Percentiles rank a stretch among this genome's conserved stretches.
Evolutionary conservation across 2,888 invertebrate species (phyloP).

Genomic region (Drosophila leonis): DNA sequence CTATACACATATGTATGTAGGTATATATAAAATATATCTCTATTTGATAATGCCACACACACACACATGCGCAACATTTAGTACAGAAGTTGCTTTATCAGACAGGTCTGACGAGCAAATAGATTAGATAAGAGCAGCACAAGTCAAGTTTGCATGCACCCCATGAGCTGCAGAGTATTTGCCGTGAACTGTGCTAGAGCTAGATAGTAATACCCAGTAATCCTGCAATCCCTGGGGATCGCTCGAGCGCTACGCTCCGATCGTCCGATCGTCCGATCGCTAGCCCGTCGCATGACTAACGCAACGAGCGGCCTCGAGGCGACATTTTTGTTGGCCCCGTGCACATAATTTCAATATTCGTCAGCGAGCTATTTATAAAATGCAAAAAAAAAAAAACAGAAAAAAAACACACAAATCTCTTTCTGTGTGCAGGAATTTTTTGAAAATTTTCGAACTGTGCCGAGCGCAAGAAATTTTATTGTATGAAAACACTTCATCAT

Average conservation of each 20-base stretch:
- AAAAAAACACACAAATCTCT: constrained; percentile 53
- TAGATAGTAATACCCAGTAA: constrained; percentile 13
- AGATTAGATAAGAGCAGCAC: constrained; percentile 47
- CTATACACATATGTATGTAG: background rate
- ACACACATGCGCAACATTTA: constrained; percentile 16
- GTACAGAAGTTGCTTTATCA: constrained; percentile 40
- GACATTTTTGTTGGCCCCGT: constrained; percentile 78
- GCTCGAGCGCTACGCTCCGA: background rate
- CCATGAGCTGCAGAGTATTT: background rate
- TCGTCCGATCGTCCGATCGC: constrained; percentile 5
- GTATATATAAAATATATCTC: constrained; percentile 33
- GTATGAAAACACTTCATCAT: constrained; percentile 67
- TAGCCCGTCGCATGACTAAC: constrained; percentile 43
- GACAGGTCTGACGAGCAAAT: constrained; percentile 45
- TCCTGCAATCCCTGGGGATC: constrained; percentile 30
- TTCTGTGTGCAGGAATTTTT: constrained; percentile 72
- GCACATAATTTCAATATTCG: constrained; percentile 81
- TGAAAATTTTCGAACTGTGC: constrained; percentile 68
- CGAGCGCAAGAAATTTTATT: constrained; percentile 61
- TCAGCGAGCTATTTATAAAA: constrained; percentile 79
- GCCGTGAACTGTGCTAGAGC: background rate
- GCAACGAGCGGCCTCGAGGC: constrained; percentile 66
- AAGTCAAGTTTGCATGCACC: constrained; percentile 38
- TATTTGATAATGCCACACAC: constrained; percentile 45
- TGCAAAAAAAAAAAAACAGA: constrained; percentile 41